Conservation (phyloP, 2,797 vertebrate species). For the Sternotherus odoratus region DNA sequence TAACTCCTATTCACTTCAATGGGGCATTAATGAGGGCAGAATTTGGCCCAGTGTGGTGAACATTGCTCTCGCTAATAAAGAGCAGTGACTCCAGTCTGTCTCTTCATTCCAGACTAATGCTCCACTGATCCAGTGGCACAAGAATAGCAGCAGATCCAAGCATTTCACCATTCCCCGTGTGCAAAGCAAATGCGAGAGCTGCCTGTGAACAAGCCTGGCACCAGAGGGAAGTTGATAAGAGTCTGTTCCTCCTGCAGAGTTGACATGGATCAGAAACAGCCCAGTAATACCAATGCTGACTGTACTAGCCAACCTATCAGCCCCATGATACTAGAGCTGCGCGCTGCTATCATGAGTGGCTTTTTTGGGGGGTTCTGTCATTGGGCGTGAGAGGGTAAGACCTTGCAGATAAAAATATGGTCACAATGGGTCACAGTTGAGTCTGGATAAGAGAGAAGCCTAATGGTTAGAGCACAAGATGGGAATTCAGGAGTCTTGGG, state of each 20-base stretch:
- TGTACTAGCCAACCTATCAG: neutral
- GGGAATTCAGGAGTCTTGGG: neutral
- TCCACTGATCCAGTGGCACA: neutral
- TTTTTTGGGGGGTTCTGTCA: neutral
- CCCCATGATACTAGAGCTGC: neutral
- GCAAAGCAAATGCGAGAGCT: neutral
- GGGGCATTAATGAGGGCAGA: neutral
- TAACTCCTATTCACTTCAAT: rapidly evolving
- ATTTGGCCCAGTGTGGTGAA: neutral
- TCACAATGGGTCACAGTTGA: neutral
- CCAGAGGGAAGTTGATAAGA: neutral
- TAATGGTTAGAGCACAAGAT: neutral
- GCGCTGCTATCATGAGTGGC: neutral
- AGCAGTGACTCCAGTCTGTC: neutral
- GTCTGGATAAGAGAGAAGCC: neutral
- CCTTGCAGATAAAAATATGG: neutral
- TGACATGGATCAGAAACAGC: rapidly evolving
- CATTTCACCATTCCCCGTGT: rapidly evolving
- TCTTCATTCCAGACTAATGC: rapidly evolving
- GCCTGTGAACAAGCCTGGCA: neutral
- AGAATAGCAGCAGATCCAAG: neutral
- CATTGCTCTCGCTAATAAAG: neutral
- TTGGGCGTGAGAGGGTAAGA: neutral
- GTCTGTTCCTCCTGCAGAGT: rapidly evolving
- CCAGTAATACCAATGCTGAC: neutral